Evolutionary conservation across 2,888 invertebrate species (phyloP), one percentile per base, ranked within the genome.

Genomic region (Acronicta psi): DNA sequence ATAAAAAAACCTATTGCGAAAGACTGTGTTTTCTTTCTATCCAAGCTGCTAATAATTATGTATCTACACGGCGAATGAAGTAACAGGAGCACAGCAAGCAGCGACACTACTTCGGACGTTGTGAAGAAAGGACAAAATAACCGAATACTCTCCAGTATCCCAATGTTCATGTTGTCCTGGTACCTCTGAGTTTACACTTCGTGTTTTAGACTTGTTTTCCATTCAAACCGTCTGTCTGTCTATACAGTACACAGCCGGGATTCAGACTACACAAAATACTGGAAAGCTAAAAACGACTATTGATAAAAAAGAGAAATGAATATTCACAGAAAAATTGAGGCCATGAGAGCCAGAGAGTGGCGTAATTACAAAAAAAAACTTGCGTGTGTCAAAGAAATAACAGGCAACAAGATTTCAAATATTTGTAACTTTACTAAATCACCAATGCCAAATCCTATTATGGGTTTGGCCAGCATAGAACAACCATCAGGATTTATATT

Each of bases 51-150:
- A 29, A 17, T 17, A 56, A 56, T 57, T 7, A 31, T n/a, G 14
- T 16, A 38, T 13, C n/a, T 29, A 10, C 37, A 29, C 11, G n/a
- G 31, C 8, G 25, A 8, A 45, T 23, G 23, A 45, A 57, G 47
- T 47, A 51, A 46, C n/a, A 52, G 14, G 20, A 16, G n/a, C 17
- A 40, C 23, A 34, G 50, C 50, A 61, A 20, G 8, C 46, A 50
- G 36, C 40, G 50, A 49, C 34, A 34, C 16, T 14, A 14, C 23
- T 16, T 25, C 29, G 25, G 18, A 44, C 40, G 49, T 29, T 37
- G 57, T 44, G 17, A 54, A 10, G 25, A 54, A 53, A 41, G 31
- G 13, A 51, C 37, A 62, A 56, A 68, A 59, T 1, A 58, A 53
- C 47, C 40, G 40, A 45, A 49, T 57, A 11, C 7, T 16, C 17